Base-by-base conservation (phyloP, 2,888 invertebrate genomes). In the Eumerus sabulonum region DNA sequence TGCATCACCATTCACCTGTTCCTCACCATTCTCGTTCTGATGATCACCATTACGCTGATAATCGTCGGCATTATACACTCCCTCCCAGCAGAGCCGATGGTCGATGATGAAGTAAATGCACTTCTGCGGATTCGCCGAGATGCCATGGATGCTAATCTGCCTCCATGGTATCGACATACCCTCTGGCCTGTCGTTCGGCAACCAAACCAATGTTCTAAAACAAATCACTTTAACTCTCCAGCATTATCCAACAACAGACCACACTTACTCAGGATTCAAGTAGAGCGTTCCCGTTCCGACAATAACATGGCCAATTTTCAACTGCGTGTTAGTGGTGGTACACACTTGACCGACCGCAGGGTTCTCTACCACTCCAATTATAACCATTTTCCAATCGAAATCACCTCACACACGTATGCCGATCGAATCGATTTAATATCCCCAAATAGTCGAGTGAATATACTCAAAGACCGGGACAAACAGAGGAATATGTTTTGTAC, bases 91-190 rank as follows among this genome's bases (percentile, higher is more conserved):
- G 1, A 89, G 82, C 70, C 85, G 85, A 59, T 86, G 86, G 70
- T 88, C 88, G 35, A 88, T 81, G 86, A 88, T 87, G 42, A 88
- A 86, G 74, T 87, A 88, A 79, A 88, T 85, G 74, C 86, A 86
- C 79, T 87, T 89, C 0, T 82, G 82, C 9, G 87, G 87, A 62
- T 85, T 85, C 11, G 85, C 83, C 1, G 88, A 85, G 45, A 88
- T 86, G 9, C 88, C 89, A 76, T 89, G 89, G 9, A 89, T 83
- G 68, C 87, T 86, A 1, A 89, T 86, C 62, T 88, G 86, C 67
- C 87, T 86, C 89, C 89, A 89, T 18, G 85, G 84, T 57, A 89
- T 86, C 0, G 87, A 88, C 12, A 89, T 85, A 1, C 88, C 88
- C 19, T 88, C 88, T 1, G 84, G 81, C 7, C 83, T 76, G 60